Evolutionary conservation across 2,797 vertebrate species (phyloP), one percentile per base, ranked within the genome.

Genomic region (Eutrigla gurnardus): DNA sequence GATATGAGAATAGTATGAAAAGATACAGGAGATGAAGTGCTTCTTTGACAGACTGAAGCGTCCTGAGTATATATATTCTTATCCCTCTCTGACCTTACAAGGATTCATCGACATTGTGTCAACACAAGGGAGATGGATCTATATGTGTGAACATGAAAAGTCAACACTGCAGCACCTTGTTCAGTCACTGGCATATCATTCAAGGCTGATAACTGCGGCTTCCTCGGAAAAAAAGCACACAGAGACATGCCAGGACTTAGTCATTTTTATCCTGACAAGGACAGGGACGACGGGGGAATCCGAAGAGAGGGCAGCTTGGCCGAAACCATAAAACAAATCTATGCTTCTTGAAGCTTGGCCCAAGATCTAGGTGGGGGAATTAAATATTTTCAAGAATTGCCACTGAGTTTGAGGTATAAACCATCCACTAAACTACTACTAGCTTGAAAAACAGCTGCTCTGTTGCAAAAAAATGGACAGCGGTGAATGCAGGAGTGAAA

Each of bases 81-180:
- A 78, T 85, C 81, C 77, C 17, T 62, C 75, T 50, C 69, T 80
- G 86, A 89, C 85, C 85, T 86, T 55, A 76, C 81, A 64, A 60
- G 75, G 71, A 81, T 80, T 73, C 82, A 90, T 88, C 50, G 69
- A 83, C 81, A 55, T 76, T 72, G 78, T 82, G 85, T 87, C 85
- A 88, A 82, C 89, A 85, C 55, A 1, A 39, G 53, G 39, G 57
- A 66, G 76, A 66, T 36, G 61, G 80, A 86, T 86, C 85, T 72
- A 67, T 87, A 86, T 70, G 85, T 83, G 83, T 46, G 76, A 82
- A 82, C 88, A 88, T 76, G 81, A 78, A 86, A 60, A 83, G 82
- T 85, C 86, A 92, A 90, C 89, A 87, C 45, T 4, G 75, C 77
- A 57, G 72, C 77, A 65, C 65, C 81, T 43, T 17, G 75, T 80